These are phyloP conservation scores for Apamea epomidion DNA, from an alignment of 2,888 invertebrate species.

Conservation along the genomic window DNA sequence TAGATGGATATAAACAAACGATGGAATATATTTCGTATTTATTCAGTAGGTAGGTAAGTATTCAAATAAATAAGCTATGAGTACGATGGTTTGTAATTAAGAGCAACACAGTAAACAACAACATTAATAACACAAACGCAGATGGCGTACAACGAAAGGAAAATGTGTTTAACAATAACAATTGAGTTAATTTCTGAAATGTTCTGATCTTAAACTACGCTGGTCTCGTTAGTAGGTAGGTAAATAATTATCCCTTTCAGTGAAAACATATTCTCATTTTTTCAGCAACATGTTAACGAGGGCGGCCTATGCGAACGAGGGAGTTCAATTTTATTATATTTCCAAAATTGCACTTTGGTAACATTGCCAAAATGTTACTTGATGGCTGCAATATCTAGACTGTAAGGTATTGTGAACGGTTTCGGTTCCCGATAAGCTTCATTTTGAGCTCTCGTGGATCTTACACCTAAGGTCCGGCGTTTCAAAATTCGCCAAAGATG, in stretches of 20 bases:
- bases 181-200: neutral
- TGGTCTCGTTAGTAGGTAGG: neutral
- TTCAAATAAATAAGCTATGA: neutral
- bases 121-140: neutral
- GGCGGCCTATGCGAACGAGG: no score
- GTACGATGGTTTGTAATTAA: neutral
- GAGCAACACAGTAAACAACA: conserved; percentile 1
- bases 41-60: neutral
- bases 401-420: neutral
- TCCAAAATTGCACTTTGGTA: neutral
- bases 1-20: neutral
- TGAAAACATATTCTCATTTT: neutral
- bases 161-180: neutral
- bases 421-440: neutral
- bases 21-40: conserved; percentile 1
- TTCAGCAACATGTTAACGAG: neutral
- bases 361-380: neutral
- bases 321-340: neutral
- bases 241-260: conserved; percentile 5
- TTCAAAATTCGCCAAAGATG: no score
- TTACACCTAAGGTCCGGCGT: no score
- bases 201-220: neutral
- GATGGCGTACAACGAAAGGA: neutral
- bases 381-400: neutral
- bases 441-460: no score